These are phyloP conservation scores for Callimorpha dominula DNA, from an alignment of 2,888 invertebrate genomes.

Conservation along the genomic window DNA sequence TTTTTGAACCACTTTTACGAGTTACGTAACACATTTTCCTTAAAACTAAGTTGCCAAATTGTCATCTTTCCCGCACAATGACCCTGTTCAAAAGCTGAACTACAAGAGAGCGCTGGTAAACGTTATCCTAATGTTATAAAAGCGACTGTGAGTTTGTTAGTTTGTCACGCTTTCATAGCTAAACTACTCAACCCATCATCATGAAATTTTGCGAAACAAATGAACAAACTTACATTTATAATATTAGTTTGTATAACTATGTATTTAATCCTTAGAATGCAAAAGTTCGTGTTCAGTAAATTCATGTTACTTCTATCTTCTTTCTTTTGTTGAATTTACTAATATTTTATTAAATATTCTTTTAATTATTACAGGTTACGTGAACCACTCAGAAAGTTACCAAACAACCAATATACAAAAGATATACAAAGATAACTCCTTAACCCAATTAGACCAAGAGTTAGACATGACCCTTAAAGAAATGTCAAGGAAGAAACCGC, in stretches of 20 bases:
- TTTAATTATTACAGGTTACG: conserved; percentile 66
- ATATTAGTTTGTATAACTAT: not conserved
- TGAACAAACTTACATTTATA: not conserved
- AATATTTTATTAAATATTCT: not conserved
- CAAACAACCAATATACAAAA: conserved; percentile 61
- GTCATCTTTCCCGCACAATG: no score
- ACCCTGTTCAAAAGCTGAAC: no score
- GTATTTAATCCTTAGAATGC: not conserved
- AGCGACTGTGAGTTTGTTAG: no score
- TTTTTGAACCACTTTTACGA: no score
- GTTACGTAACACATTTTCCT: no score
- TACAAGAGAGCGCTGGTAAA: no score
- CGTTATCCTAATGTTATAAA: no score
- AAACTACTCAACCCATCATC: no score
- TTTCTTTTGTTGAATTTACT: not conserved
- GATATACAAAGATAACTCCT: conserved; percentile 73
- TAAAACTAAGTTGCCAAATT: no score
- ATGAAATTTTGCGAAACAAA: no score
- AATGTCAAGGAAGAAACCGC: conserved; percentile 88
- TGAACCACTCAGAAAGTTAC: conserved; percentile 62
- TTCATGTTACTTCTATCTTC: not conserved
- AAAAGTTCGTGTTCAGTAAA: no score
- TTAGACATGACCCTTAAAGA: conserved; percentile 81
- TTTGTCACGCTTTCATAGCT: no score
- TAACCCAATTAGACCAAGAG: conserved; percentile 79